phyloP scores from a whole-genome alignment of 1,140 invertebrate genomes.

The Elymnias hypermnestra region DNA sequence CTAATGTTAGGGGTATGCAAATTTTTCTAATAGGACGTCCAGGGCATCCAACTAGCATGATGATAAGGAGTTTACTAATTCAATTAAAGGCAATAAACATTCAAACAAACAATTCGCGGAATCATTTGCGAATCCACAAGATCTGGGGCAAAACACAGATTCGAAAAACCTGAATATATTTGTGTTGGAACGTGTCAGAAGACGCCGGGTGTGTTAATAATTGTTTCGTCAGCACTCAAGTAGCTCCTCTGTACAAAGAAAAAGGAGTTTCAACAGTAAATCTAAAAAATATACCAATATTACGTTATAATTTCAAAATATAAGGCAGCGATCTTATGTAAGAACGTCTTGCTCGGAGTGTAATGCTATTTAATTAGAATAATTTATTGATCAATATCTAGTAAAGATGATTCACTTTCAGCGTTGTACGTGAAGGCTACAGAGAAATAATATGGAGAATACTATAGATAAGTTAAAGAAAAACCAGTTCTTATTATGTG shows the following conservation, averaged over 20 bases:
- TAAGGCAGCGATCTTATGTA: too few species aligned
- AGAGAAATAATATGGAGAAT: too few species aligned
- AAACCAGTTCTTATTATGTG: too few species aligned
- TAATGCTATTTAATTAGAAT: too few species aligned
- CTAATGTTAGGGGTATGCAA: too few species aligned
- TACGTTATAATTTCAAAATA: not conserved
- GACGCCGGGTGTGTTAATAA: slow-evolving; percentile 48
- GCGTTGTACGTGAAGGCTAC: too few species aligned
- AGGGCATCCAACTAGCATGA: slow-evolving; percentile 18
- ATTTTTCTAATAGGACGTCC: slow-evolving; percentile 2
- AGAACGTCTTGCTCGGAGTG: too few species aligned
- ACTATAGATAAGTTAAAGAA: too few species aligned
- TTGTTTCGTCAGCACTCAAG: slow-evolving; percentile 55
- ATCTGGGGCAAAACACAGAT: slow-evolving; percentile 29
- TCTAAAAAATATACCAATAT: slow-evolving; percentile 1
- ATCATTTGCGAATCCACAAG: slow-evolving; percentile 16
- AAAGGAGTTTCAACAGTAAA: slow-evolving; percentile 26
- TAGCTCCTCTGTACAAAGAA: slow-evolving; percentile 61
- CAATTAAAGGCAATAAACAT: slow-evolving; percentile 12
- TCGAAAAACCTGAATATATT: slow-evolving; percentile 46
- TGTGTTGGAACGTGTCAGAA: slow-evolving; percentile 38
- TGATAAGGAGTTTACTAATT: slow-evolving; percentile 12
- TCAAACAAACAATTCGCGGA: slow-evolving; percentile 21
- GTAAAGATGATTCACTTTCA: too few species aligned
- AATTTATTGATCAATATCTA: too few species aligned